Base-by-base conservation (phyloP, 2,113 vertebrate genomes). In the Apaloderma vittatum region DNA sequence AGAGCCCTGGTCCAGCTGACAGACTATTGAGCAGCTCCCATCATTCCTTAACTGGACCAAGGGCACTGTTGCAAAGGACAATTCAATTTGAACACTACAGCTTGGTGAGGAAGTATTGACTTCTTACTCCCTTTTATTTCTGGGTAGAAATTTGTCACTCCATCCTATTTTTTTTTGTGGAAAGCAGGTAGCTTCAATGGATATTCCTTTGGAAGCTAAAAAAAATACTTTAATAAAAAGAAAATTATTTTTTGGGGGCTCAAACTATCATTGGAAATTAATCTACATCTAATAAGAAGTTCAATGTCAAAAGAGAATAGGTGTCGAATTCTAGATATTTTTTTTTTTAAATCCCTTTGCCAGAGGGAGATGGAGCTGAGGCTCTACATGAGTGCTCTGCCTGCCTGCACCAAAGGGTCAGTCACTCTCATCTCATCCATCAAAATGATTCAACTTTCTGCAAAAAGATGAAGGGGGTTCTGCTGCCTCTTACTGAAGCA, bases 1-100 rank as follows among this genome's bases (percentile, higher is more conserved):
- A 68, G 43, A 87, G 85, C 11, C 4, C 36, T 14, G 8, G n/a
- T 45, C 19, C 51, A 71, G 65, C 81, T 88, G 55, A 70, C 0
- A 76, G 55, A 55, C 37, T 73, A 73, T 61, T 73, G 59, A 84
- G 63, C 72, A 61, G 30, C n/a, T 93, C 81, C 36, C 51, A 22
- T 92, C 15, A 51, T 46, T 94, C 74, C 74, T 81, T 87, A 96
- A 88, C 24, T 81, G 74, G 81, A 61, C n/a, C 91, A 85, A 93
- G 61, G 88, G 57, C 74, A 88, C 30, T 88, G 70, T 48, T 82
- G 57, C n/a, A 26, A 82, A 90, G 55, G 14, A 51, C 37, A 93
- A 85, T 88, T 94, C 2, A 1, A 91, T 93, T 51, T 24, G 48
- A 74, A 63, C 26, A 12, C 30, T 85, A 9, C 4, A 15, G 88